phyloP scores from a whole-genome alignment of 2,113 vertebrate genomes.

The Saiga tatarica region DNA sequence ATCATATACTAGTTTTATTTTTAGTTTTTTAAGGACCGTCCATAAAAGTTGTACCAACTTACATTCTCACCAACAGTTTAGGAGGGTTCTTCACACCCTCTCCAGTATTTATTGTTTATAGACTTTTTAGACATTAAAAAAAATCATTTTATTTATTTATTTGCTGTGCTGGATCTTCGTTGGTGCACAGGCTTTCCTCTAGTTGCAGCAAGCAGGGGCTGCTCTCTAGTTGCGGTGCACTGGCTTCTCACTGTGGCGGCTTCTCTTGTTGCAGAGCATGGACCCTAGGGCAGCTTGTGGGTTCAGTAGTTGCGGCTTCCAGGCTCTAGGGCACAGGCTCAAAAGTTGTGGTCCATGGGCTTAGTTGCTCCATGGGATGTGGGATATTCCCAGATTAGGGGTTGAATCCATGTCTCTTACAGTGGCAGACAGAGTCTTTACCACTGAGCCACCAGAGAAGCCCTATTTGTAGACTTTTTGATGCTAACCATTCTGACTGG shows the following conservation, averaged over 20 bases:
- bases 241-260: neutral
- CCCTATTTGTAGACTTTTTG: neutral
- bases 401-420: neutral
- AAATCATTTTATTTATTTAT: neutral
- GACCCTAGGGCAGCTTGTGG: neutral
- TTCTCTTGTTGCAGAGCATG: neutral
- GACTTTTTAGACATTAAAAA: neutral
- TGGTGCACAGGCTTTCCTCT: neutral
- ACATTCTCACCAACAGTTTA: neutral
- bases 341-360: neutral
- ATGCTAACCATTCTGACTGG: too few relatives aligned
- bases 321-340: neutral
- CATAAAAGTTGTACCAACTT: neutral
- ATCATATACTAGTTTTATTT: neutral
- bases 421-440: neutral
- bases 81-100: neutral
- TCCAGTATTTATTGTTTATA: neutral
- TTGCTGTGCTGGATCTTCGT: neutral
- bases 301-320: neutral
- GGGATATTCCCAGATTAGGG: neutral
- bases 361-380: neutral
- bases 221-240: neutral
- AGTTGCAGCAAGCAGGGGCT: neutral
- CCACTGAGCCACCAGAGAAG: neutral
- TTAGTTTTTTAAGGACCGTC: neutral